Evolutionary conservation across 2,797 vertebrate genomes (phyloP).

Genomic region (Poeciliopsis gracilis): DNA sequence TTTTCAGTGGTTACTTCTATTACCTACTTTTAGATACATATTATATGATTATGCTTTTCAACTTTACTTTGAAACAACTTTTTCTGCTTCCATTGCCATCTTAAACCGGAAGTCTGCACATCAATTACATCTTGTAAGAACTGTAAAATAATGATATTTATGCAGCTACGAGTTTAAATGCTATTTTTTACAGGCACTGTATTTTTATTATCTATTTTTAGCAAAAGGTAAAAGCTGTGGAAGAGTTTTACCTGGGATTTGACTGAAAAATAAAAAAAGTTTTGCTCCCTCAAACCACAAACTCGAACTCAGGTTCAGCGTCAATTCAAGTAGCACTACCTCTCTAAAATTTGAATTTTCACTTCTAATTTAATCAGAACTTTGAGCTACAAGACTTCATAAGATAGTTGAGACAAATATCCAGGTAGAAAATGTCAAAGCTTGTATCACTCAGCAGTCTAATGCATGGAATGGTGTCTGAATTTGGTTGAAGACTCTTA

Average conservation of each 20-base stretch:
- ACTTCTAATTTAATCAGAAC: not conserved
- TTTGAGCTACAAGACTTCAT: not conserved
- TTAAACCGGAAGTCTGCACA: not conserved
- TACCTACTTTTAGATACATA: not conserved
- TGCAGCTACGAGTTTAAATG: not conserved
- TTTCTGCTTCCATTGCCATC: not conserved
- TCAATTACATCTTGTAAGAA: not conserved
- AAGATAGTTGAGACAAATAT: not conserved
- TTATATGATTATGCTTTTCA: too few species aligned
- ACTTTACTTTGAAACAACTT: not conserved
- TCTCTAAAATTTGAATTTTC: not conserved
- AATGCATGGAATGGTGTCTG: not conserved
- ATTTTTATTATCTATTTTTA: not conserved
- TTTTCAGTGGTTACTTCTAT: not conserved
- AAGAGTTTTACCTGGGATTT: not conserved
- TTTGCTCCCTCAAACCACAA: not conserved
- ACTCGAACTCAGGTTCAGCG: not conserved
- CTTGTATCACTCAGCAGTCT: not conserved
- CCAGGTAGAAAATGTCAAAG: not conserved
- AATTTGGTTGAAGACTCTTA: not conserved
- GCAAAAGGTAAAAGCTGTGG: not conserved
- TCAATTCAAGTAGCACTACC: not conserved
- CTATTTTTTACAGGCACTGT: not conserved
- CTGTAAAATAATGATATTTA: not conserved
- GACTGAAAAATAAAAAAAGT: not conserved